A percentile compares a stretch with the other conserved stretches of the same genome.
Evolutionary conservation across 2,888 invertebrate species (phyloP).

Genomic region (Himalopsyche anomala): DNA sequence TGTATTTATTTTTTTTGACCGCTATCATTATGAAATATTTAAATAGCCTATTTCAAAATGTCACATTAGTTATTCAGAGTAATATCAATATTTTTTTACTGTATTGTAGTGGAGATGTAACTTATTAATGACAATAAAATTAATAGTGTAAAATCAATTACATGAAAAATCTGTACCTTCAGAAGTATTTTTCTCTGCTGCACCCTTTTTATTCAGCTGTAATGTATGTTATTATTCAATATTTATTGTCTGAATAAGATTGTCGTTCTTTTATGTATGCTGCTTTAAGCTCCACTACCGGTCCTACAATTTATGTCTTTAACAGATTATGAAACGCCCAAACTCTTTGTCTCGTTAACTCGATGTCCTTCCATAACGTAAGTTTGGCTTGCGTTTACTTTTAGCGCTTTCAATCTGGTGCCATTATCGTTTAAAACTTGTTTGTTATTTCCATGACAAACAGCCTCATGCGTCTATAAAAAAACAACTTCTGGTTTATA

Average conservation of each 20-base stretch:
- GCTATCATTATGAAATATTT: too few species aligned
- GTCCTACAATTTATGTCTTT: neutral
- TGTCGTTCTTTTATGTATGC: neutral
- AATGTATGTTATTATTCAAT: too few species aligned
- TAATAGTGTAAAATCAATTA: too few species aligned
- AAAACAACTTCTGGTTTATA: slow-evolving; percentile 7
- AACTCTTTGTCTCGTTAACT: slow-evolving; percentile 8
- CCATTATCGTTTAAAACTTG: neutral
- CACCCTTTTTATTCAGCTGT: too few species aligned
- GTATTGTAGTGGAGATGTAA: too few species aligned
- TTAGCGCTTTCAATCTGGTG: slow-evolving; percentile 4
- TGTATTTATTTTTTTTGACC: too few species aligned
- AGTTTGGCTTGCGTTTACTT: neutral
- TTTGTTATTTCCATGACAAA: slow-evolving; percentile 5
- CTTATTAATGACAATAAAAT: too few species aligned
- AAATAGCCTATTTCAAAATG: too few species aligned
- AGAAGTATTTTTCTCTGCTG: too few species aligned
- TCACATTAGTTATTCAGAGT: too few species aligned
- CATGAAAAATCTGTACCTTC: too few species aligned
- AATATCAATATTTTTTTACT: too few species aligned
- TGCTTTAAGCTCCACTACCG: neutral
- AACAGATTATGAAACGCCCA: neutral
- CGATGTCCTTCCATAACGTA: neutral
- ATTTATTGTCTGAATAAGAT: neutral
- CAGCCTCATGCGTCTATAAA: neutral